Evolutionary conservation across 2,888 invertebrate genomes (phyloP), one percentile per base, ranked within the genome.

Genomic region (Macropis europaea): DNA sequence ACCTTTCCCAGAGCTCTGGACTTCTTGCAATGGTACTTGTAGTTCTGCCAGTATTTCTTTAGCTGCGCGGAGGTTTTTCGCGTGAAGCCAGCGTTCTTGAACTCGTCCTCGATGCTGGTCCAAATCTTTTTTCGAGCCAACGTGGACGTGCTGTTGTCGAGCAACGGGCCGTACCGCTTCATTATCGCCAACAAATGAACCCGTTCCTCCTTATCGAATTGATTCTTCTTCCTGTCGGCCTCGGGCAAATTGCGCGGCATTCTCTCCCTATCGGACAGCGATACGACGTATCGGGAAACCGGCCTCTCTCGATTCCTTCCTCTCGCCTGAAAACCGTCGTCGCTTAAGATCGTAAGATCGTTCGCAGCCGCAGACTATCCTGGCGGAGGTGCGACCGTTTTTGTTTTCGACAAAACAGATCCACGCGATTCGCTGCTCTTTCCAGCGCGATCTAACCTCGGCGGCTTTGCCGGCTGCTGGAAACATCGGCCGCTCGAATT

Each of bases 1-100:
- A 72, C 71, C 72, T 72, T 72, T 5, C 56, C 71, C 22, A 52
- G 45, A 15, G 64, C 45, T 9, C 40, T 73, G 3, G 73, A 43
- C 45, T 76, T 77, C 40, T 79, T 84, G 59, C 77, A 79, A n/a
- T 83, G 82, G 13, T 83, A 83, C 60, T 83, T 83, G 73, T 82
- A 83, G 13, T 83, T 83, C 60, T 83, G 82, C 82, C 82, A 83
- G 30, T 83, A 83, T 30, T 83, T 83, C 45, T 83, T 83, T 2
- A 83, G 59, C 63, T 83, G 82, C 0, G 83, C 82, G 13, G 83
- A 79, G 3, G 81, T 77, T 17, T 81, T 80, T 11, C 76, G 62
- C 3, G 64, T 69, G 52, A 77, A 81, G 0, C 81, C 82, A 1
- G 73, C 78, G 30, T 64, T 71, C 38, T 77, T 73, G 52, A 83